Base-by-base conservation (phyloP, 1,140 invertebrate species). In the Drosophila nebulosa region DNA sequence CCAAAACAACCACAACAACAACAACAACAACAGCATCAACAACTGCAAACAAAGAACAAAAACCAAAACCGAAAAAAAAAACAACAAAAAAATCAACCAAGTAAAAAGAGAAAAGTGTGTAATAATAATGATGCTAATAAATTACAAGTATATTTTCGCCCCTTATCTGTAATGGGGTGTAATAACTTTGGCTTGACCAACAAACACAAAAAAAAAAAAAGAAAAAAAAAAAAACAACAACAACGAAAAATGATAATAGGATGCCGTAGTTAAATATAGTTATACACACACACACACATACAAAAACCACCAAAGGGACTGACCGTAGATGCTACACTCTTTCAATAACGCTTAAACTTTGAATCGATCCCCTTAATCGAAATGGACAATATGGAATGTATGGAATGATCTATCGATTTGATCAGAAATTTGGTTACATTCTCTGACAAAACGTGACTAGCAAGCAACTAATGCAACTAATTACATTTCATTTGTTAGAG, bases 101-200 rank as follows among this genome's bases (percentile, higher is more conserved):
- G 16, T 2, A 46, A 21, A 46, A 10, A 32, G 4, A 36, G 16
- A 7, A 46, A 46, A 46, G 39, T 46, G 39, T 46, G 39, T 55
- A 26, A 55, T 55, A 55, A 55, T 55, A 55, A 55, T 55, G 52
- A 30, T 3, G 52, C 52, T 30, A 55, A 55, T 55, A 55, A 55
- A 55, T 55, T 55, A 55, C 52, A 12, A 55, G 52, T 30, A 27
- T 46, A 46, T 46, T 55, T 55, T 55, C 27, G 22, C 51, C 52
- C 27, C 52, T 55, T 55, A 55, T 55, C 52, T 55, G 52, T 55
- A 55, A 55, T 55, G 52, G 26, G 26, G 52, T 32, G 52, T 24
- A 55, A 55, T 55, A 55, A 55, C 26, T 55, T 55, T 55, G 16
- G 9, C 14, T 46, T 46, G 39, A 46, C 39, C 39, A 46, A 46